Evolutionary conservation across 1,140 invertebrate genomes (phyloP).

Genomic region (Drosophila guanche): DNA sequence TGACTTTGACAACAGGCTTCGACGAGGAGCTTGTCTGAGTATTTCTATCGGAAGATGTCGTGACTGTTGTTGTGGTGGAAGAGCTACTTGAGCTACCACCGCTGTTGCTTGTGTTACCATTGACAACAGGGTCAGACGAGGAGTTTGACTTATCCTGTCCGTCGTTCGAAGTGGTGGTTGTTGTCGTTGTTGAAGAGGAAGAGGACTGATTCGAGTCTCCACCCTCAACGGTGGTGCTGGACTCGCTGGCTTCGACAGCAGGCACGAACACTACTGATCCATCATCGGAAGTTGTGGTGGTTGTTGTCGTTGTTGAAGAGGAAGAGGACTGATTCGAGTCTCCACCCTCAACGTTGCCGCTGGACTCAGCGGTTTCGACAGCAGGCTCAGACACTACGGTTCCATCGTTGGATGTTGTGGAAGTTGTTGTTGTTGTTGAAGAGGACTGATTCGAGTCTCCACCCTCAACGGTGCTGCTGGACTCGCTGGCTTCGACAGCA

Average conservation of each 20-base stretch:
- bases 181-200: background rate
- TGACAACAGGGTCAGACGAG: background rate
- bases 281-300: background rate
- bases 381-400: too few relatives aligned
- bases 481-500: background rate
- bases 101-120: background rate
- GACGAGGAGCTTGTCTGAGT: background rate
- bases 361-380: background rate
- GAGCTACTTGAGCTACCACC: constrained; percentile 6
- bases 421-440: constrained; percentile 4
- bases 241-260: background rate
- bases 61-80: constrained; percentile 8
- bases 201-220: background rate
- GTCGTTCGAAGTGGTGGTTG: background rate
- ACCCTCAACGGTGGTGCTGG: background rate
- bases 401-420: constrained; percentile 3
- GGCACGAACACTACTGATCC: background rate
- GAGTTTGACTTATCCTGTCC: background rate
- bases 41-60: background rate
- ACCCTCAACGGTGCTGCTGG: background rate
- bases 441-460: constrained; percentile 2
- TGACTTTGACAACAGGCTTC: background rate
- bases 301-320: background rate
- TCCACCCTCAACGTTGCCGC: background rate
- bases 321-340: background rate